Percentiles rank a stretch among this genome's conserved stretches.
Evolutionary conservation across 2,113 vertebrate species (phyloP).

Genomic region (Rhynchomys soricoides): DNA sequence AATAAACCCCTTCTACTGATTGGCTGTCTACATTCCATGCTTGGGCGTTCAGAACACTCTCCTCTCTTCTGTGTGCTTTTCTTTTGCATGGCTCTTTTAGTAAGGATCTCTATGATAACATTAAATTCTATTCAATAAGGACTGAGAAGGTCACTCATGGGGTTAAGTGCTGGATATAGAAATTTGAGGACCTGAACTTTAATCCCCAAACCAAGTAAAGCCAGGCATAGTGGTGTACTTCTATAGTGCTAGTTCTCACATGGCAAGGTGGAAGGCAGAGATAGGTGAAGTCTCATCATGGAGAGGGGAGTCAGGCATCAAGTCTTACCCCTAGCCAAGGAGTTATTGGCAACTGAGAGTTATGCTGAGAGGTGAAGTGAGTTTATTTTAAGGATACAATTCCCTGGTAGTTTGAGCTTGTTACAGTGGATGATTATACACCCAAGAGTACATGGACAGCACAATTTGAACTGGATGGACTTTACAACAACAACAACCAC

Average conservation of each 20-base stretch:
- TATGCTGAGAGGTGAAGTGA: not conserved
- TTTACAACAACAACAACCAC: not conserved
- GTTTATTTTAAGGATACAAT: not conserved
- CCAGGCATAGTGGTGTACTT: too few relatives aligned
- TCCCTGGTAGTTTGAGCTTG: not conserved
- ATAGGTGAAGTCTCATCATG: not conserved
- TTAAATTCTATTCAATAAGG: not conserved
- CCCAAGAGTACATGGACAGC: not conserved
- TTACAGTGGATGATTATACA: not conserved
- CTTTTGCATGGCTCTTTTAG: not conserved
- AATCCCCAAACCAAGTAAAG: not conserved
- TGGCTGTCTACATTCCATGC: not conserved
- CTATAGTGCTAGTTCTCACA: not conserved
- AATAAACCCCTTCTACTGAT: not conserved
- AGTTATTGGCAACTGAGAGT: not conserved
- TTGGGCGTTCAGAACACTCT: not conserved
- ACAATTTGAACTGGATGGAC: not conserved
- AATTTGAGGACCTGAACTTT: not conserved
- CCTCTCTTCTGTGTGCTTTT: not conserved
- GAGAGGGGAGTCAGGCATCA: not conserved
- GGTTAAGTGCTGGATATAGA: not conserved
- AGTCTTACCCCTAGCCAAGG: too few relatives aligned
- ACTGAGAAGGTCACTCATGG: not conserved
- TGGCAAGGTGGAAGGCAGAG: not conserved
- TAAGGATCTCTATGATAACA: not conserved